Percentiles rank a stretch among this genome's conserved stretches.
Conservation (phyloP, 1,140 invertebrate genomes). For the Drosophila hydei region DNA sequence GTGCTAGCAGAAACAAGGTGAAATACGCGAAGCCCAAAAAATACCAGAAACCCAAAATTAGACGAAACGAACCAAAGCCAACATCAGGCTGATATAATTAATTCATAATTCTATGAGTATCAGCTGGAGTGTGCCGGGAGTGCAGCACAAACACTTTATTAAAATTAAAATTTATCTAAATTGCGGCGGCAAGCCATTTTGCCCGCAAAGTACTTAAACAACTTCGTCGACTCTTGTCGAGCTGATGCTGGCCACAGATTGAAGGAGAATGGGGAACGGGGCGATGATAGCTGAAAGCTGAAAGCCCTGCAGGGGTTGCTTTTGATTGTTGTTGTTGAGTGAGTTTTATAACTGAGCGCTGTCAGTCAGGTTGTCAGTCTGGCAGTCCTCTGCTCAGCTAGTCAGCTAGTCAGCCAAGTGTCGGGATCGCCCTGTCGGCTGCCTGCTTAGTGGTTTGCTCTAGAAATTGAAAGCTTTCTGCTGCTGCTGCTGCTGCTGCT, state of each 20-base stretch:
- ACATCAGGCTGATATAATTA: conserved; percentile 58
- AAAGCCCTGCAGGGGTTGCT: conserved; percentile 20
- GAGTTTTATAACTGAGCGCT: conserved; percentile 6
- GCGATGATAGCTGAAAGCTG: conserved; percentile 29
- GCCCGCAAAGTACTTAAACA: conserved; percentile 69
- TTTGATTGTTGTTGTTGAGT: conserved; percentile 15
- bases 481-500: conserved; percentile 38
- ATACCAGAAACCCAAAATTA: not conserved
- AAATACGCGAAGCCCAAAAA: conserved; percentile 10
- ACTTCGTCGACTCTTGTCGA: conserved; percentile 39
- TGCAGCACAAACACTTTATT: conserved; percentile 78
- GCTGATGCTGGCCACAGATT: conserved; percentile 14
- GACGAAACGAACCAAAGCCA: not conserved
- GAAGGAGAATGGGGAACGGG: not conserved
- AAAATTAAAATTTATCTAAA: conserved; percentile 81
- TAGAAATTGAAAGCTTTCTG: conserved; percentile 61
- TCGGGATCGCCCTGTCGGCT: conserved; percentile 41
- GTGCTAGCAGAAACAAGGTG: not conserved
- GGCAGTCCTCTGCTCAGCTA: conserved; percentile 2
- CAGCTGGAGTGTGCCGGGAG: conserved; percentile 57
- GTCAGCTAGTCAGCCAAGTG: conserved; percentile 48
- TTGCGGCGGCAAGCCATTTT: conserved; percentile 75
- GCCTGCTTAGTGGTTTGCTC: conserved; percentile 34
- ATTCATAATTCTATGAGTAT: conserved; percentile 69
- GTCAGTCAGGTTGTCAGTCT: not conserved